Evolutionary conservation across 2,888 invertebrate genomes (phyloP).

Genomic region (Aproaerema taeniolella): DNA sequence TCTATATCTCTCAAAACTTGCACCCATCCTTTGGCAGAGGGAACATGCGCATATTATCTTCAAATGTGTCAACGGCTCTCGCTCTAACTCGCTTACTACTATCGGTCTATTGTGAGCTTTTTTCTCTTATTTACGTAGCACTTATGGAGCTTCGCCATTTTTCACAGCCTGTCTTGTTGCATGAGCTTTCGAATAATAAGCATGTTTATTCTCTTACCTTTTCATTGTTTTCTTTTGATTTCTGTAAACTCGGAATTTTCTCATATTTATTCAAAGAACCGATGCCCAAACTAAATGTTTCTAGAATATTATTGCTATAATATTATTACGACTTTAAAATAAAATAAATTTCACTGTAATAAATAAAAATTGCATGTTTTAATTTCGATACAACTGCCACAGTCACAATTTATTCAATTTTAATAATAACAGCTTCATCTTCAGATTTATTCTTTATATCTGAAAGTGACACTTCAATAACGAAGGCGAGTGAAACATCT

Average conservation of each 20-base stretch:
- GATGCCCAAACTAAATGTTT: no score
- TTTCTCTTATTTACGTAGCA: conserved; percentile 27
- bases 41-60: conserved; percentile 71
- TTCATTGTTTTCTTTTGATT: conserved; percentile 5
- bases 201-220: conserved; percentile 9
- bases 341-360: no score
- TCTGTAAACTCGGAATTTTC: no score
- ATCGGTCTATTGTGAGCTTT: conserved; percentile 31
- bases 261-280: no score
- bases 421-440: conserved; percentile 4
- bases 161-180: conserved; percentile 18
- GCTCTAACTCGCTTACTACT: conserved; percentile 58
- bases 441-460: conserved; percentile 25
- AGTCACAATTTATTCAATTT: no score
- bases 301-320: no score
- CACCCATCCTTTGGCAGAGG: conserved; percentile 28
- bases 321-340: no score
- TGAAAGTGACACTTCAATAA: conserved; percentile 15
- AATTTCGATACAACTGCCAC: no score
- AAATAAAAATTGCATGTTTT: no score
- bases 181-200: conserved; percentile 16
- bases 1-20: no score
- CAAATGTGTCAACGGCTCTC: conserved; percentile 73
- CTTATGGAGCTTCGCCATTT: conserved; percentile 21
- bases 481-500: conserved; percentile 24